These are phyloP conservation scores for Lophotriccus pileatus DNA, from an alignment of 2,797 vertebrate genomes.

Conservation along the genomic window DNA sequence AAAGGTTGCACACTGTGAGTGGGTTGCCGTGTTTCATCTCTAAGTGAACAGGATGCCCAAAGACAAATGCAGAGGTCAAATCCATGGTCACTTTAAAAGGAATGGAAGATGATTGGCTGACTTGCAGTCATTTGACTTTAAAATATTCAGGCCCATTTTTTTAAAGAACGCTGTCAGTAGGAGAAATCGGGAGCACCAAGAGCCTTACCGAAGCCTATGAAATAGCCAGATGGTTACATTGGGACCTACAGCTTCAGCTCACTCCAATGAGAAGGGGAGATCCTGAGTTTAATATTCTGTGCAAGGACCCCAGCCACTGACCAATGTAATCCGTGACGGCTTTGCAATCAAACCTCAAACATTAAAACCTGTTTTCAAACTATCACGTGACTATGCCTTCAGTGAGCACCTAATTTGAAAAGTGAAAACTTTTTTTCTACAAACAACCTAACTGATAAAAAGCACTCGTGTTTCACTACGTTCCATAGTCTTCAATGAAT, in stretches of 20 bases:
- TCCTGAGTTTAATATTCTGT: not conserved
- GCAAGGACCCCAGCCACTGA: not conserved
- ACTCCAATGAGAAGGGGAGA: accelerated
- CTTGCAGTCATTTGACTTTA: not conserved
- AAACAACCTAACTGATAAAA: not conserved
- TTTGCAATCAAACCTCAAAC: not conserved
- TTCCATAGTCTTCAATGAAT: not conserved
- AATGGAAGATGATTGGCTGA: not conserved
- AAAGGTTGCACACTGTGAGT: not conserved
- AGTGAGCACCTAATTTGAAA: not conserved
- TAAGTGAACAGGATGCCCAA: not conserved
- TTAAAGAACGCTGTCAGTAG: not conserved
- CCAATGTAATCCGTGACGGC: not conserved
- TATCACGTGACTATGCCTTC: not conserved
- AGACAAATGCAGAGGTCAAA: not conserved
- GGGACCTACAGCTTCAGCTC: not conserved
- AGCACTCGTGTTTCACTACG: not conserved
- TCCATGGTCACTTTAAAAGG: not conserved
- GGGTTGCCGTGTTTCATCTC: not conserved
- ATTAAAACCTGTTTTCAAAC: not conserved
- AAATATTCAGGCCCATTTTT: not conserved
- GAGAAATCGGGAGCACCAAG: not conserved
- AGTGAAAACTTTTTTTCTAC: not conserved
- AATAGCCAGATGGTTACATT: not conserved
- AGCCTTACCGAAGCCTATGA: not conserved